Evolutionary conservation across 2,113 vertebrate genomes (phyloP).

Genomic region (Marmota monax): DNA sequence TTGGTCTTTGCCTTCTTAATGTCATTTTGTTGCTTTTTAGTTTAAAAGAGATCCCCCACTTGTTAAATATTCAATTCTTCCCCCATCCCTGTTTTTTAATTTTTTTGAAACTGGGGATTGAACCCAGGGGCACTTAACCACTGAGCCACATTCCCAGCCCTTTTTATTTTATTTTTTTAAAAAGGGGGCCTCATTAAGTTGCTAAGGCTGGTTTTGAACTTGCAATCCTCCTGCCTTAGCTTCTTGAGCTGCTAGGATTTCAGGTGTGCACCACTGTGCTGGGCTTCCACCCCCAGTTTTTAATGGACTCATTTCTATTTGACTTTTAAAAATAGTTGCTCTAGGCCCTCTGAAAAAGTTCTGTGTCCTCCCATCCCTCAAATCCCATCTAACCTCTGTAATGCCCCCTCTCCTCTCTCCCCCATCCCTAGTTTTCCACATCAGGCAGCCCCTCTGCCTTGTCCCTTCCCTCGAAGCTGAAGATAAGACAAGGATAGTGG

Average conservation of each 20-base stretch:
- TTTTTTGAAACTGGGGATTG: too few relatives aligned
- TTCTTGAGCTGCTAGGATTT: too few relatives aligned
- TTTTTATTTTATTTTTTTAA: too few relatives aligned
- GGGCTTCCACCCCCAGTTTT: neutral
- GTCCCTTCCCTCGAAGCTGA: neutral
- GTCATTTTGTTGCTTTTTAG: neutral
- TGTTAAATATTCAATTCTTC: neutral
- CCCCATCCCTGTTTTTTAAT: too few relatives aligned
- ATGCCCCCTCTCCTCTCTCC: neutral
- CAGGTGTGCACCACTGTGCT: neutral
- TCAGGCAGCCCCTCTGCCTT: neutral
- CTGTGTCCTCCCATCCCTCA: neutral
- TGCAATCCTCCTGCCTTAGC: too few relatives aligned
- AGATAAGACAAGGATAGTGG: neutral
- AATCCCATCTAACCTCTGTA: neutral
- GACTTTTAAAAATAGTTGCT: neutral
- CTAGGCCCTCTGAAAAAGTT: neutral
- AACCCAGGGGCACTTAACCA: too few relatives aligned
- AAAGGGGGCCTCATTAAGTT: too few relatives aligned
- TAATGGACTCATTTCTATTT: neutral
- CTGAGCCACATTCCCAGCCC: too few relatives aligned
- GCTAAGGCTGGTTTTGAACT: too few relatives aligned
- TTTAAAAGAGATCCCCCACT: neutral
- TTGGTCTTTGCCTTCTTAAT: neutral
- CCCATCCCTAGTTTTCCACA: neutral